These are phyloP conservation scores for Barnardius zonarius DNA, from an alignment of 2,113 vertebrate genomes.

Conservation along the genomic window DNA sequence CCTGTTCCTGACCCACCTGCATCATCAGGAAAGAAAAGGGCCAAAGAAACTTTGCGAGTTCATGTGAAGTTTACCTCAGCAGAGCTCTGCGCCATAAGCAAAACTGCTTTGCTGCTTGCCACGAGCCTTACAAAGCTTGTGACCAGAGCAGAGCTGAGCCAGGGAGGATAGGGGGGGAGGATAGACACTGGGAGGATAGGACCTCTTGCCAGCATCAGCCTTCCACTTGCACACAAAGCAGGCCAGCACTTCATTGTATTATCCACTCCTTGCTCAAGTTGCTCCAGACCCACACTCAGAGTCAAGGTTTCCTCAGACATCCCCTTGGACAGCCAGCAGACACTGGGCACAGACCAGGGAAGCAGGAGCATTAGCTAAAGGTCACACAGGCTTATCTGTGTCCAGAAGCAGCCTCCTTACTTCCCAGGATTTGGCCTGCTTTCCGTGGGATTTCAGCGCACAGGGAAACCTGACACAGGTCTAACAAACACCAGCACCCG, in stretches of 20 bases:
- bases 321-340: neutral
- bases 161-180: neutral
- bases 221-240: neutral
- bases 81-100: neutral
- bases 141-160: neutral
- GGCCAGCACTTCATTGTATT: rapidly evolving
- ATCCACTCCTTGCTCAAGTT: neutral
- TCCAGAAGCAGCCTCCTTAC: neutral
- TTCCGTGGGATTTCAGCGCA: rapidly evolving
- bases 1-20: neutral
- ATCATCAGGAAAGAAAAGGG: neutral
- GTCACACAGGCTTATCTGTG: neutral
- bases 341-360: neutral
- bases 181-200: neutral
- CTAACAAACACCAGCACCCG: rapidly evolving
- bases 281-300: neutral
- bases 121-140: neutral
- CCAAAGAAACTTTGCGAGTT: neutral
- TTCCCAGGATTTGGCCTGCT: neutral
- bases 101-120: neutral
- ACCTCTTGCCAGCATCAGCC: neutral
- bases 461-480: neutral
- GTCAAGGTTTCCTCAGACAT: neutral
- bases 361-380: neutral
- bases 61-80: neutral